These are phyloP conservation scores for Acronicta leporina DNA, from an alignment of 2,888 invertebrate species.

Conservation along the genomic window DNA sequence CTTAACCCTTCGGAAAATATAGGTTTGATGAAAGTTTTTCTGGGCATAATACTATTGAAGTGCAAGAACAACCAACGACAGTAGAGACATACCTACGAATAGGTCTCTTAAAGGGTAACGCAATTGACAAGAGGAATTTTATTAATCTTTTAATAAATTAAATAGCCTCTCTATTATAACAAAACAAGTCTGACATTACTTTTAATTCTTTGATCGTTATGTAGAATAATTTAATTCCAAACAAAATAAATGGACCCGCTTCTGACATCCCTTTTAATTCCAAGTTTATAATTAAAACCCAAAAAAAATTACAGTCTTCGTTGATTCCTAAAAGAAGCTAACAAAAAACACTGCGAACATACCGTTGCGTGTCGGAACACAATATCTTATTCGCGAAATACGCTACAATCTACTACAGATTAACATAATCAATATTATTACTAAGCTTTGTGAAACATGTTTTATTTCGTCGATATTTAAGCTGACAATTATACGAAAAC, in stretches of 20 bases:
- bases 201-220: background rate
- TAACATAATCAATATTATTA: conserved; percentile 74
- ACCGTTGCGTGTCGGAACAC: conserved; percentile 69
- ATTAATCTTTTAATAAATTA: too few relatives aligned
- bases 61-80: too few relatives aligned
- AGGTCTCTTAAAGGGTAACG: too few relatives aligned
- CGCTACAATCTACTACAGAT: conserved; percentile 58
- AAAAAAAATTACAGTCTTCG: conserved; percentile 22
- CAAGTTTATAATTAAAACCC: conserved; percentile 29
- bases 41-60: too few relatives aligned
- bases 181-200: too few relatives aligned
- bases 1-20: too few relatives aligned
- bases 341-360: conserved; percentile 49
- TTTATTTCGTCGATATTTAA: conserved; percentile 47
- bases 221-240: conserved; percentile 1
- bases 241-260: conserved; percentile 8
- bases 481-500: background rate
- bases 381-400: conserved; percentile 69
- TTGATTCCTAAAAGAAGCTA: conserved; percentile 27
- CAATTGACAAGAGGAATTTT: too few relatives aligned
- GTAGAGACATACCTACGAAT: too few relatives aligned
- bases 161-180: too few relatives aligned
- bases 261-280: conserved; percentile 6
- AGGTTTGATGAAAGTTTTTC: too few relatives aligned
- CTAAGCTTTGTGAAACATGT: conserved; percentile 49